Percentiles rank a stretch among this genome's conserved stretches.
phyloP scores from a whole-genome alignment of 1,140 invertebrate species.

The Aphaenogaster ashmeadi region DNA sequence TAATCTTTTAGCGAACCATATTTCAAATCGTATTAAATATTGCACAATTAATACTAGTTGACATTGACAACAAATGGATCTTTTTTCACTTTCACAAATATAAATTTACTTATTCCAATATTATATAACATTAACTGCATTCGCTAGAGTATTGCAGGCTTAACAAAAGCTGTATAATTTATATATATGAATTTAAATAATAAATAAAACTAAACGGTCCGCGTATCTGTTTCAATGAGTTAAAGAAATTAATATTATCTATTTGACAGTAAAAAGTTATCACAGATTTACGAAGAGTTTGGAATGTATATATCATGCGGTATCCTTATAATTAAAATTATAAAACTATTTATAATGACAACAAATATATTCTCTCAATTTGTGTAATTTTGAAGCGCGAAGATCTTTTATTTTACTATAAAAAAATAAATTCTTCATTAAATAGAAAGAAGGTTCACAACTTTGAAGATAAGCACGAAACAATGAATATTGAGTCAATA shows the following conservation, averaged over 20 bases:
- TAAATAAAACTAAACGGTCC: conserved; percentile 54
- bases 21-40: conserved; percentile 35
- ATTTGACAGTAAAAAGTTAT: conserved; percentile 81
- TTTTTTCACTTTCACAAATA: conserved; percentile 24
- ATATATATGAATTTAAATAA: conserved; percentile 22
- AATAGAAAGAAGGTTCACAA: conserved; percentile 13
- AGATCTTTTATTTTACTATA: neutral
- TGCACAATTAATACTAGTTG: conserved; percentile 25
- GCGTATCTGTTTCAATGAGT: conserved; percentile 29
- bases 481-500: neutral
- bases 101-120: conserved; percentile 57
- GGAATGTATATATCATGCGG: conserved; percentile 65
- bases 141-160: conserved; percentile 41
- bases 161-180: conserved; percentile 58
- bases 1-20: conserved; percentile 26
- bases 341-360: conserved; percentile 77
- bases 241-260: conserved; percentile 74
- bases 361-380: conserved; percentile 14
- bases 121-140: conserved; percentile 43
- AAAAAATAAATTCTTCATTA: conserved; percentile 36
- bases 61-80: conserved; percentile 44
- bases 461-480: neutral
- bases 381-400: conserved; percentile 9
- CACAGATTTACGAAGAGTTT: conserved; percentile 80
- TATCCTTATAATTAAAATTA: conserved; percentile 68